phyloP scores from a whole-genome alignment of 2,888 invertebrate species.

The Phragmatobia fuliginosa region DNA sequence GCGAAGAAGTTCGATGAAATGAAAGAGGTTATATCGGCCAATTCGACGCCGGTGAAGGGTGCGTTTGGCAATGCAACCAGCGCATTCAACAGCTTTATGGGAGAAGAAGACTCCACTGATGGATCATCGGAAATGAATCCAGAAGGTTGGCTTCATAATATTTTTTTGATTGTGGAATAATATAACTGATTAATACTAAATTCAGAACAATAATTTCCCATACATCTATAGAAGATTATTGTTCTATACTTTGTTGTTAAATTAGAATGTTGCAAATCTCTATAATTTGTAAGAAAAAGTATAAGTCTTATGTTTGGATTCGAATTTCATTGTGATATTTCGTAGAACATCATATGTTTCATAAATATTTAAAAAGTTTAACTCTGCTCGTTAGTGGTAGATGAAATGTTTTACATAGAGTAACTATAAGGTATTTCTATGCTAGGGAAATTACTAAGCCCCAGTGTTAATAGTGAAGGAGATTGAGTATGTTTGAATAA shows the following conservation, averaged over 20 bases:
- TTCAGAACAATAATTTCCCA: too few relatives aligned
- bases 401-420: not conserved
- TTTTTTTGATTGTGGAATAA: not conserved
- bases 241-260: not conserved
- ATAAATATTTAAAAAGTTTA: too few relatives aligned
- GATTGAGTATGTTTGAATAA: not conserved
- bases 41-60: constrained; percentile 94
- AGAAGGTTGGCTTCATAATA: constrained; percentile 72
- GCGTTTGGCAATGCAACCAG: constrained; percentile 81
- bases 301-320: not conserved
- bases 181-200: not conserved
- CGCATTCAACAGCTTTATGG: constrained; percentile 73
- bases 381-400: too few relatives aligned
- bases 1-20: constrained; percentile 96
- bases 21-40: constrained; percentile 95
- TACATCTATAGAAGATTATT: not conserved
- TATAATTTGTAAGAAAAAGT: too few relatives aligned
- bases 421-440: not conserved
- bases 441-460: not conserved
- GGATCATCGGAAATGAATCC: constrained; percentile 81
- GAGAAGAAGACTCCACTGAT: constrained; percentile 78
- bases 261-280: not conserved
- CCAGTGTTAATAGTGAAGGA: not conserved
- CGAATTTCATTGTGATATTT: not conserved
- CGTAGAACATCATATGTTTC: too few relatives aligned